phyloP scores from a whole-genome alignment of 1,140 invertebrate species.

The Geopemphigus sp. region DNA sequence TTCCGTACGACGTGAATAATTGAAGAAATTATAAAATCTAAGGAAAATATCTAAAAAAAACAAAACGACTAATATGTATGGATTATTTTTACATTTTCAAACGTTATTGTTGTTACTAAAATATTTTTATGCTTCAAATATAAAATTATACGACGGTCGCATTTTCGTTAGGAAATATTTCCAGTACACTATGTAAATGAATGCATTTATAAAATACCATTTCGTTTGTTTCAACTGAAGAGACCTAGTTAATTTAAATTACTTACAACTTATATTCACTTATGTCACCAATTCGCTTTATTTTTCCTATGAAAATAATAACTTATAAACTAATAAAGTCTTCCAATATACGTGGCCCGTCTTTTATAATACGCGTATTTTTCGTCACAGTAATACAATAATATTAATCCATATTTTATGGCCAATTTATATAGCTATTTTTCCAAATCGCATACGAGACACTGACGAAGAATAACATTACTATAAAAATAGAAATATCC shows the following conservation, averaged over 20 bases:
- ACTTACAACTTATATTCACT: background rate
- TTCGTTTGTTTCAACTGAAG: no score
- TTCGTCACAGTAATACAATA: background rate
- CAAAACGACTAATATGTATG: no score
- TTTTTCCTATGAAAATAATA: background rate
- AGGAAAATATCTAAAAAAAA: no score
- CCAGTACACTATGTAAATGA: no score
- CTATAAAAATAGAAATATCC: background rate
- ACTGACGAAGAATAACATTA: background rate
- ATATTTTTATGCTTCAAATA: no score
- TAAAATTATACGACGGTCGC: no score
- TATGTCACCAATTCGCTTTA: background rate
- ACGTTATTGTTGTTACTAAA: no score
- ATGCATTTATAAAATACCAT: no score
- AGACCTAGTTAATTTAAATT: background rate
- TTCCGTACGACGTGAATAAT: no score
- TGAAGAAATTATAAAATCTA: no score
- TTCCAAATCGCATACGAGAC: background rate
- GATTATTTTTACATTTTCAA: no score
- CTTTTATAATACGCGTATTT: background rate
- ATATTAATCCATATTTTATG: background rate
- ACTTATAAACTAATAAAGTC: conserved; percentile 27
- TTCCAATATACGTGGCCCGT: background rate
- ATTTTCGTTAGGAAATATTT: no score
- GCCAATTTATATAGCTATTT: background rate